Evolutionary conservation across 1,140 invertebrate species (phyloP).

Genomic region (Drosophila mauritiana): DNA sequence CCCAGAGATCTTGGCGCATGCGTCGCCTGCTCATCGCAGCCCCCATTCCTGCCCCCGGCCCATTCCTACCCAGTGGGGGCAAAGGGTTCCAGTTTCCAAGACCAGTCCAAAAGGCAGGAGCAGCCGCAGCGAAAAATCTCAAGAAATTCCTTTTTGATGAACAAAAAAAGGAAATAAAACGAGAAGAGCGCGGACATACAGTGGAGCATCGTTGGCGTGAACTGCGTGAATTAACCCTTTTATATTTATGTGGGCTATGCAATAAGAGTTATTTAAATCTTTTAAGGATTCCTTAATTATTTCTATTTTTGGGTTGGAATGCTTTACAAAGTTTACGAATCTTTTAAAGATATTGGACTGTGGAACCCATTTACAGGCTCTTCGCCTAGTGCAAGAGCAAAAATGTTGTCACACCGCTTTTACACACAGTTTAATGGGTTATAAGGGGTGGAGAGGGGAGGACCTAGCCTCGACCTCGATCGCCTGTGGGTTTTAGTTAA

Average conservation of each 20-base stretch:
- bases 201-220: neutral
- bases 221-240: neutral
- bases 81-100: slow-evolving; percentile 78
- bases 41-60: neutral
- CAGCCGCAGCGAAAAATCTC: slow-evolving; percentile 64
- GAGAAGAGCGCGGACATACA: slow-evolving; percentile 17
- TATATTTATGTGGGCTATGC: too few relatives aligned
- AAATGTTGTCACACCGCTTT: slow-evolving; percentile 80
- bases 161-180: slow-evolving; percentile 52
- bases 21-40: slow-evolving; percentile 63
- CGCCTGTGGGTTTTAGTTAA: slow-evolving; percentile 73
- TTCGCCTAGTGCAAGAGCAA: slow-evolving; percentile 50
- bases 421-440: slow-evolving; percentile 30
- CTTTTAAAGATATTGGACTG: neutral
- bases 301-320: too few relatives aligned
- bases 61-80: neutral
- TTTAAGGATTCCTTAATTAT: too few relatives aligned
- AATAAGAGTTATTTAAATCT: neutral
- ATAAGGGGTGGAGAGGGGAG: neutral
- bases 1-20: slow-evolving; percentile 70
- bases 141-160: slow-evolving; percentile 73
- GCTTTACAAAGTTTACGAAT: too few relatives aligned
- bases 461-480: slow-evolving; percentile 42
- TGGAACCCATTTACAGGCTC: slow-evolving; percentile 20
- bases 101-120: slow-evolving; percentile 67